Evolutionary conservation across 2,888 invertebrate genomes (phyloP).

Genomic region (Marasmarcha lunaedactyla): DNA sequence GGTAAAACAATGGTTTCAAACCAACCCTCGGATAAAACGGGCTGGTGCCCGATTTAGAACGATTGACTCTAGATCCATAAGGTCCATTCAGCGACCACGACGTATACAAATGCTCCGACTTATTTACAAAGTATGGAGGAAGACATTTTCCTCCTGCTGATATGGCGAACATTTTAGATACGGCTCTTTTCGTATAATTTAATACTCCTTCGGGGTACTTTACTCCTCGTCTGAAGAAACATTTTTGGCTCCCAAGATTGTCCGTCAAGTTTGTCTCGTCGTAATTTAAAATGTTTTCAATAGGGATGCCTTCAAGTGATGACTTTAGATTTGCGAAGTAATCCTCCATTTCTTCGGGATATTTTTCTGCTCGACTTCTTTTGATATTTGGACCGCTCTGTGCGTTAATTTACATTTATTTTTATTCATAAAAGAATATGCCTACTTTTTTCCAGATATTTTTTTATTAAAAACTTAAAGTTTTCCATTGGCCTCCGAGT

Average conservation of each 20-base stretch:
- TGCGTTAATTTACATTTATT: constrained; percentile 10
- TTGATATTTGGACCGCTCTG: constrained; percentile 13
- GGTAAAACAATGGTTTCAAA: constrained; percentile 5
- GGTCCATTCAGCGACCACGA: constrained; percentile 14
- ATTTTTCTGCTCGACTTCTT: constrained; percentile 10
- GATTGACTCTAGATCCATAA: constrained; percentile 13
- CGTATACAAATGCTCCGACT: constrained; percentile 10
- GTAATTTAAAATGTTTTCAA: constrained; percentile 1
- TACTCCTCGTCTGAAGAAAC: constrained; percentile 10
- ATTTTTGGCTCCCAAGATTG: constrained; percentile 14
- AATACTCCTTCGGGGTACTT: too few species aligned
- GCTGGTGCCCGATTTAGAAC: constrained; percentile 16
- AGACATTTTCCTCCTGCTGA: constrained; percentile 3
- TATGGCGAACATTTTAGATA: constrained; percentile 15
- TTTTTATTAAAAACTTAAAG: constrained; percentile 11
- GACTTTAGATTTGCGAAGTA: constrained; percentile 1
- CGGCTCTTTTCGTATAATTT: constrained; percentile 12
- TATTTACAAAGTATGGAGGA: constrained; percentile 15
- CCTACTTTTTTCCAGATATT: constrained; percentile 13
- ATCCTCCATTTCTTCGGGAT: constrained; percentile 5
- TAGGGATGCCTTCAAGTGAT: neutral
- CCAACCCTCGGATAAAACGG: constrained; percentile 12
- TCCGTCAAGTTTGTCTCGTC: constrained; percentile 18
- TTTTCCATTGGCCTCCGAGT: constrained; percentile 4
- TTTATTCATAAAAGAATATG: constrained; percentile 11